Conservation (phyloP, 2,888 invertebrate species). For the Drosophila siamana region DNA sequence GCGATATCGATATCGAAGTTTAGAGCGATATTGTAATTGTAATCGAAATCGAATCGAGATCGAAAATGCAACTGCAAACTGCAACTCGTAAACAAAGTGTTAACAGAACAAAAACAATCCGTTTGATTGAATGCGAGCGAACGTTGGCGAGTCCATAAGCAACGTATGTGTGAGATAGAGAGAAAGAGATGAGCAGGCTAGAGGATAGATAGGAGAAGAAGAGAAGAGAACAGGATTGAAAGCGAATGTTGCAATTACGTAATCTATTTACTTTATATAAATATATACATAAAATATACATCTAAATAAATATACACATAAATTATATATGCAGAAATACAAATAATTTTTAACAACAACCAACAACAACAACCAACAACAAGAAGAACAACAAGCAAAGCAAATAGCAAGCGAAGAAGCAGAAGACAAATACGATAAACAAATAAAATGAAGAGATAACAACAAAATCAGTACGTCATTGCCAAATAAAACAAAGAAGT, state of each 20-base stretch:
- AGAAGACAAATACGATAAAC: conserved; percentile 11
- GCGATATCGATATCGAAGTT: conserved; percentile 13
- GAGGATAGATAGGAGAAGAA: neutral
- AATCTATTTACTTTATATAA: conserved; percentile 80
- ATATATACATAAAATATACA: conserved; percentile 66
- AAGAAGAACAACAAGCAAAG: neutral
- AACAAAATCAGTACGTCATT: conserved; percentile 79
- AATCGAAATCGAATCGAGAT: conserved; percentile 11
- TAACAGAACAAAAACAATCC: conserved; percentile 36
- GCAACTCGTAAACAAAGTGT: conserved; percentile 28
- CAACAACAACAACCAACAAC: conserved; percentile 1
- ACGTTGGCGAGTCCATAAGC: conserved; percentile 38
- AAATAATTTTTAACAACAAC: conserved; percentile 62
- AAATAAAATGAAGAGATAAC: conserved; percentile 30
- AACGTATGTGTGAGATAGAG: conserved; percentile 10
- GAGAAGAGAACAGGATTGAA: conserved; percentile 21
- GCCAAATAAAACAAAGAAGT: conserved; percentile 64
- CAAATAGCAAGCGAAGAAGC: conserved; percentile 1
- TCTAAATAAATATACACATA: conserved; percentile 56
- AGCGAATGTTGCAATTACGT: conserved; percentile 77
- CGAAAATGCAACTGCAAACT: conserved; percentile 20
- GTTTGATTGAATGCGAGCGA: conserved; percentile 6
- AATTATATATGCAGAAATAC: conserved; percentile 61
- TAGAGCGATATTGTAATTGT: conserved; percentile 7
- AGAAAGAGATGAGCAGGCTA: neutral